phyloP scores from a whole-genome alignment of 2,113 vertebrate genomes.

The Perca fluviatilis region DNA sequence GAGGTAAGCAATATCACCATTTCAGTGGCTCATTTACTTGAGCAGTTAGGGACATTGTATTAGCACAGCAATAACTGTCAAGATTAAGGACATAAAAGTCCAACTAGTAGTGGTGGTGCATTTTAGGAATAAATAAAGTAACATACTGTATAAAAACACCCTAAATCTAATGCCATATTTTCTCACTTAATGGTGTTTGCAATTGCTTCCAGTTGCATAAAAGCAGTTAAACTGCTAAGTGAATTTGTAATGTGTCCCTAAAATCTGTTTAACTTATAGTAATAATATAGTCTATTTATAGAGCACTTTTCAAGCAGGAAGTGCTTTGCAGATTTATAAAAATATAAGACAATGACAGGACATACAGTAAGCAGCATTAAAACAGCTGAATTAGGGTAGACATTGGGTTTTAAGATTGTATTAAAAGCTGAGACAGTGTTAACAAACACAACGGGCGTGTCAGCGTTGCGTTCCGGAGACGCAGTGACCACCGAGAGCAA shows the following conservation, averaged over 20 bases:
- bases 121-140: slow-evolving; percentile 14
- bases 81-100: not conserved
- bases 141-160: slow-evolving; percentile 1
- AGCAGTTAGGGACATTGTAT: not conserved
- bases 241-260: not conserved
- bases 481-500: too few relatives aligned
- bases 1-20: not conserved
- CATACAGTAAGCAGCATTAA: not conserved
- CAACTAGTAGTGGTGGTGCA: slow-evolving; percentile 1
- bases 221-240: not conserved
- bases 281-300: not conserved
- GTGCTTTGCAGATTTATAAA: not conserved
- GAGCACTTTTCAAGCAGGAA: not conserved
- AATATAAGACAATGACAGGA: not conserved
- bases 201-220: slow-evolving; percentile 13
- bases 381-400: not conserved
- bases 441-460: not conserved
- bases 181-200: not conserved
- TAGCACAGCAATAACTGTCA: not conserved
- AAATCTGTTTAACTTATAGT: not conserved
- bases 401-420: not conserved
- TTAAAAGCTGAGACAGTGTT: not conserved
- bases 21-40: slow-evolving; percentile 6
- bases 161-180: slow-evolving; percentile 1
- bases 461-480: too few relatives aligned